Evolutionary conservation across 2,113 vertebrate species (phyloP).

Genomic region (Pelvicachromis taeniatus): DNA sequence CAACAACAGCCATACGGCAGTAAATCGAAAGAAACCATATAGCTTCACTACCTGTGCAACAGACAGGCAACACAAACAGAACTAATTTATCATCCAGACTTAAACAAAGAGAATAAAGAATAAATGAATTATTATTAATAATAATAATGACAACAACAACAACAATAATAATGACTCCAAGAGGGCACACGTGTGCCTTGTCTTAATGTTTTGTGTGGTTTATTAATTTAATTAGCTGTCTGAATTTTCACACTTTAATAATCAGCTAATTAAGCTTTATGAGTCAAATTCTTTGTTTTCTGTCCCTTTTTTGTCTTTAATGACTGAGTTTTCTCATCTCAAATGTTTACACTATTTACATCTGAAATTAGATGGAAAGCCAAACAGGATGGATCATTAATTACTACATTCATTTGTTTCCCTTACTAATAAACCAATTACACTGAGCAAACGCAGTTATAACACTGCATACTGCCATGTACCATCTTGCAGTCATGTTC

Average conservation of each 20-base stretch:
- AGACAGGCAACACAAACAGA: neutral
- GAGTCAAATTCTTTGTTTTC: neutral
- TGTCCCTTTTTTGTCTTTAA: neutral
- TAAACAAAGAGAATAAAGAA: neutral
- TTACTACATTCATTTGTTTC: neutral
- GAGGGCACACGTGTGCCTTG: neutral
- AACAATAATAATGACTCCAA: neutral
- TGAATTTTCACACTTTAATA: neutral
- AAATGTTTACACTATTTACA: neutral
- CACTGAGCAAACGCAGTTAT: neutral
- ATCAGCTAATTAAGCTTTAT: neutral
- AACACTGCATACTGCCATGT: neutral
- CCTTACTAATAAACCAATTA: conserved; percentile 15
- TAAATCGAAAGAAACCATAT: neutral
- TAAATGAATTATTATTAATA: neutral
- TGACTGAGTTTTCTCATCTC: neutral
- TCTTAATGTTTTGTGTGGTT: neutral
- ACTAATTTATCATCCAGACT: neutral
- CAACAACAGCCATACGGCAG: neutral
- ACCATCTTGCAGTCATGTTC: neutral
- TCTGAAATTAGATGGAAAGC: neutral
- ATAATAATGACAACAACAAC: neutral
- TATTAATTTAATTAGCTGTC: neutral
- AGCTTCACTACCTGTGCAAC: neutral
- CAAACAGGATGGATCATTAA: conserved; percentile 4